Conservation (phyloP, 2,113 vertebrate species). For the Ameiurus melas region DNA sequence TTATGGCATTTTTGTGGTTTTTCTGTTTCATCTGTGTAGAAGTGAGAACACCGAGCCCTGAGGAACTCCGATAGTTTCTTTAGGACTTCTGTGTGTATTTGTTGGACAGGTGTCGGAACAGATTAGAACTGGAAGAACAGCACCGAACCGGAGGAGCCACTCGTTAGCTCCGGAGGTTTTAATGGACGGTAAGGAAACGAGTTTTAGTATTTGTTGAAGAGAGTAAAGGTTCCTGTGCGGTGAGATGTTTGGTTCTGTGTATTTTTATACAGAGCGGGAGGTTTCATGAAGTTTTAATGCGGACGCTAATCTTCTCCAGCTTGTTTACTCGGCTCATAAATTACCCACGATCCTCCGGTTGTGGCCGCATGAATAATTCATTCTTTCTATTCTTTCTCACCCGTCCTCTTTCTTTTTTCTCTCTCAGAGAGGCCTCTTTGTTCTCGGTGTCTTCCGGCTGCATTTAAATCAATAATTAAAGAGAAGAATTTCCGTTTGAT, state of each 20-base stretch:
- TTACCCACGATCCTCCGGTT: slow-evolving; percentile 72
- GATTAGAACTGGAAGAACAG: background rate
- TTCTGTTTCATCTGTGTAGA: background rate
- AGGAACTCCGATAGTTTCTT: too few relatives aligned
- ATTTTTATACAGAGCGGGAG: slow-evolving; percentile 40
- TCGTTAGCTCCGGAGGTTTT: background rate
- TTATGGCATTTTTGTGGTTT: background rate
- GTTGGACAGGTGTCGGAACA: background rate
- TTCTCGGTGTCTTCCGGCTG: slow-evolving; percentile 66
- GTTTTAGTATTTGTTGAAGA: background rate
- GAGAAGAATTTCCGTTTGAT: slow-evolving; percentile 58
- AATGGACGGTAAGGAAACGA: background rate
- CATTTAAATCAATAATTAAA: slow-evolving; percentile 76
- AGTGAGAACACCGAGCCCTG: background rate
- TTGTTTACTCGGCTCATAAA: slow-evolving; percentile 69
- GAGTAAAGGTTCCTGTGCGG: background rate
- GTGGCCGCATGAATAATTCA: slow-evolving; percentile 76
- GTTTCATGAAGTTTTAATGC: slow-evolving; percentile 70
- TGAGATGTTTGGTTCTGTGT: background rate
- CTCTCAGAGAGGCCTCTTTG: slow-evolving; percentile 68
- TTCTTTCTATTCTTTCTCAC: slow-evolving; percentile 55
- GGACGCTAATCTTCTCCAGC: slow-evolving; percentile 62
- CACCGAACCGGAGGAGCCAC: background rate
- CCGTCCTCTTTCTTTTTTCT: slow-evolving; percentile 61
- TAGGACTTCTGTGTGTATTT: background rate